Conservation (phyloP, 2,888 invertebrate genomes). For the Chaetoderma sp. region DNA sequence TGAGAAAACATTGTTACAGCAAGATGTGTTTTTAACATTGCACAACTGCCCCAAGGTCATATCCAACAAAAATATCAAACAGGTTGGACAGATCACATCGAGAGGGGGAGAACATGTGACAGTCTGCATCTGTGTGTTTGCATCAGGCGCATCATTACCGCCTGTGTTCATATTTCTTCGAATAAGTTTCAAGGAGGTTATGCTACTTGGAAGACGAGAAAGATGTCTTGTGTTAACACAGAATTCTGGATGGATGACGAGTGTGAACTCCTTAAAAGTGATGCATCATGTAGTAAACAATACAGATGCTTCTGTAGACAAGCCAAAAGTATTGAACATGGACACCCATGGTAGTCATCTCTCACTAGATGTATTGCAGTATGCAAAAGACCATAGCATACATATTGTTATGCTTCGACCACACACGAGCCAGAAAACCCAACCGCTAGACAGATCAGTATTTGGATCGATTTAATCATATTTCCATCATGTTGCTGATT, state of each 20-base stretch:
- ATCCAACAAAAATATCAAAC: too few species aligned
- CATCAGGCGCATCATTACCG: constrained; percentile 20
- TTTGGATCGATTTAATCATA: too few species aligned
- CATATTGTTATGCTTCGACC: constrained; percentile 25
- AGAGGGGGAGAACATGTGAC: constrained; percentile 25
- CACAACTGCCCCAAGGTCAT: too few species aligned
- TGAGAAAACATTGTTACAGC: too few species aligned
- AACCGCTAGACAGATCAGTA: constrained; percentile 27
- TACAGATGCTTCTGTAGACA: too few species aligned
- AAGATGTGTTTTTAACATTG: too few species aligned
- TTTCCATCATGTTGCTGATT: constrained; percentile 1
- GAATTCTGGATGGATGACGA: constrained; percentile 32
- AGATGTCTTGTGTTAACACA: constrained; percentile 5
- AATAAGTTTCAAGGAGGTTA: constrained; percentile 10
- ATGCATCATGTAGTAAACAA: constrained; percentile 23
- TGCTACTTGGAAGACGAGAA: constrained; percentile 10
- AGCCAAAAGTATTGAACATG: constrained; percentile 21
- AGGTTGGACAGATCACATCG: constrained; percentile 27
- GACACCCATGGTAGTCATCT: constrained; percentile 18
- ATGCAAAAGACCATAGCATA: background rate
- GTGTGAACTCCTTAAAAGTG: constrained; percentile 10
- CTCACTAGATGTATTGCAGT: background rate
- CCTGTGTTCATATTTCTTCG: constrained; percentile 27
- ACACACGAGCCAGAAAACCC: constrained; percentile 20
- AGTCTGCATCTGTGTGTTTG: constrained; percentile 12